Conservation (phyloP, 64 coral and sea anemone genomes). For the Montipora foliosa region DNA sequence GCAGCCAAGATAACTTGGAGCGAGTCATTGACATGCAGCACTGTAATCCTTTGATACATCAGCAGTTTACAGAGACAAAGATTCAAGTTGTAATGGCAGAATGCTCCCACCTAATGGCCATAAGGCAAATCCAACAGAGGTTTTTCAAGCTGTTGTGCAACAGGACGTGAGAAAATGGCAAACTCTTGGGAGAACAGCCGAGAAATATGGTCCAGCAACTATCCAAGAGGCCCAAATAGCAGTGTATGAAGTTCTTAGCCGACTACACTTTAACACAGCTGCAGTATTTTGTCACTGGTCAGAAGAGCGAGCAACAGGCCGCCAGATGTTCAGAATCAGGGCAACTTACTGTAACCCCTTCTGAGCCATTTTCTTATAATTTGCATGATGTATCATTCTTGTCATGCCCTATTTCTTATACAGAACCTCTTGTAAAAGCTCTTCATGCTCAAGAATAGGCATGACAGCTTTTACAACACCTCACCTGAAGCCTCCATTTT, state of each 20-base stretch:
- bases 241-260: too few species aligned
- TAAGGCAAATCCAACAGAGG: too few species aligned
- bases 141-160: too few species aligned
- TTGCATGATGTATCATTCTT: conserved; percentile 19
- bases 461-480: conserved; percentile 10
- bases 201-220: too few species aligned
- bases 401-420: conserved; percentile 1
- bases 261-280: too few species aligned
- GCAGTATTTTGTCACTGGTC: too few species aligned
- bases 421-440: conserved; percentile 14
- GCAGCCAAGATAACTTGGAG: conserved; percentile 3
- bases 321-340: not conserved
- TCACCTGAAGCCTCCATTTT: conserved; percentile 4
- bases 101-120: too few species aligned
- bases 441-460: not conserved
- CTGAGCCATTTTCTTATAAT: conserved; percentile 15
- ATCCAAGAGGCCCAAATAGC: too few species aligned
- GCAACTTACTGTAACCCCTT: conserved; percentile 6
- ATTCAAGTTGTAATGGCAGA: not conserved
- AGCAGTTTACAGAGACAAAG: not conserved
- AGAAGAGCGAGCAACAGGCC: too few species aligned
- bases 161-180: too few species aligned
- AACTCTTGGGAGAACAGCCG: too few species aligned
- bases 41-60: not conserved
- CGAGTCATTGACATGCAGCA: conserved; percentile 1